These are phyloP conservation scores for Cyphomyrmex costatus DNA, from an alignment of 1,140 invertebrate species.

Conservation along the genomic window DNA sequence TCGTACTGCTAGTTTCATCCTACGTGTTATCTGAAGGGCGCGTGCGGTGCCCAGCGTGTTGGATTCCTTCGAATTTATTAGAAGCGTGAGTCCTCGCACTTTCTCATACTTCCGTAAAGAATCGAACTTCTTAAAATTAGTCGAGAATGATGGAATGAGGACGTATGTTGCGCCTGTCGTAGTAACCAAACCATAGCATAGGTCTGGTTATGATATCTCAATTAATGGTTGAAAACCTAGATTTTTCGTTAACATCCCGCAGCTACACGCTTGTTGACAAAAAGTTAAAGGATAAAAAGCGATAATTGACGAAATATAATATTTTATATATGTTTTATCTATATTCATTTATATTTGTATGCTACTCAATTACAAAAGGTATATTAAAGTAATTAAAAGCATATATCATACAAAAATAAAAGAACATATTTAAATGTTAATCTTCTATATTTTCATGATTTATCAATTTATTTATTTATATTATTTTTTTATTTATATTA, in stretches of 20 bases:
- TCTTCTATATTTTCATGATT: background rate
- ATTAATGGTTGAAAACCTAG: background rate
- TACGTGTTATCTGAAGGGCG: conserved; percentile 18
- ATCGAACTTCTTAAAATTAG: conserved; percentile 8
- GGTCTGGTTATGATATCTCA: no score
- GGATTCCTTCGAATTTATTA: conserved; percentile 25
- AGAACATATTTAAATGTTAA: background rate
- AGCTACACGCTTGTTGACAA: background rate
- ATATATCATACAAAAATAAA: background rate
- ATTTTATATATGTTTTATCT: background rate
- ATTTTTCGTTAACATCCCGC: conserved; percentile 6
- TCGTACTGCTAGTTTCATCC: conserved; percentile 42
- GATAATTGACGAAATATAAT: background rate
- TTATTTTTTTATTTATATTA: no score
- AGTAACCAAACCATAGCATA: no score
- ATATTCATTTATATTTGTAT: background rate
- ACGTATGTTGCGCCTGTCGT: background rate
- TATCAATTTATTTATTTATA: no score
- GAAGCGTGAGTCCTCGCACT: background rate
- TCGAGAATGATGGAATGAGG: conserved; percentile 9
- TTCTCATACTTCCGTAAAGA: conserved; percentile 19
- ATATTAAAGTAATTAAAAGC: background rate
- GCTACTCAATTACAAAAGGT: background rate
- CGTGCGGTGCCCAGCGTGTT: conserved; percentile 23
- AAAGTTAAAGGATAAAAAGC: background rate